Conservation (phyloP, 2,888 invertebrate genomes). For the Dendrolimus pini region DNA sequence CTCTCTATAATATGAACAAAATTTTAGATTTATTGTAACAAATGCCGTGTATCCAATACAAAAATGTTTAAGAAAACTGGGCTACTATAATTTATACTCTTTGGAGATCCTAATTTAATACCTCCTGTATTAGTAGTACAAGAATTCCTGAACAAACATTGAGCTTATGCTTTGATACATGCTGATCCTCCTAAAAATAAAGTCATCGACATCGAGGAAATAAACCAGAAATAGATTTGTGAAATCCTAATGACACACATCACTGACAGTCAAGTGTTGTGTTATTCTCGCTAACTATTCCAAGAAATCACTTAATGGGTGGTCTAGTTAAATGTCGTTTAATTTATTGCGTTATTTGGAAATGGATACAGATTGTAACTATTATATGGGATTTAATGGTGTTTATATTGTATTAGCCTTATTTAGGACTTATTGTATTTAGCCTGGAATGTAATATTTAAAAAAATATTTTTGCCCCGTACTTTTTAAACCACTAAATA, state of each 20-base stretch:
- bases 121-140: neutral
- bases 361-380: constrained; percentile 14
- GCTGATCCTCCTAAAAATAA: constrained; percentile 43
- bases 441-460: too few relatives aligned
- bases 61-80: too few relatives aligned
- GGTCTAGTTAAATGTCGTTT: constrained; percentile 40
- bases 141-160: constrained; percentile 17
- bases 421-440: too few relatives aligned
- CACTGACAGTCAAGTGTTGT: constrained; percentile 36
- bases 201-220: constrained; percentile 31
- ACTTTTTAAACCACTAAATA: too few relatives aligned
- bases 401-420: too few relatives aligned
- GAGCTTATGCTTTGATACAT: constrained; percentile 48
- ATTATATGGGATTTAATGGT: neutral
- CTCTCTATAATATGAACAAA: too few relatives aligned
- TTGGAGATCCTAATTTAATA: too few relatives aligned
- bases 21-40: too few relatives aligned
- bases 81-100: too few relatives aligned
- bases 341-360: constrained; percentile 25
- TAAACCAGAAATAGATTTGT: constrained; percentile 48
- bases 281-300: constrained; percentile 35
- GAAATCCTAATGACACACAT: constrained; percentile 63
- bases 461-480: too few relatives aligned
- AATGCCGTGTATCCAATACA: too few relatives aligned
- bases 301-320: constrained; percentile 47